These are phyloP conservation scores for Catotricha subobsoleta DNA, from an alignment of 2,888 invertebrate species.

Conservation along the genomic window DNA sequence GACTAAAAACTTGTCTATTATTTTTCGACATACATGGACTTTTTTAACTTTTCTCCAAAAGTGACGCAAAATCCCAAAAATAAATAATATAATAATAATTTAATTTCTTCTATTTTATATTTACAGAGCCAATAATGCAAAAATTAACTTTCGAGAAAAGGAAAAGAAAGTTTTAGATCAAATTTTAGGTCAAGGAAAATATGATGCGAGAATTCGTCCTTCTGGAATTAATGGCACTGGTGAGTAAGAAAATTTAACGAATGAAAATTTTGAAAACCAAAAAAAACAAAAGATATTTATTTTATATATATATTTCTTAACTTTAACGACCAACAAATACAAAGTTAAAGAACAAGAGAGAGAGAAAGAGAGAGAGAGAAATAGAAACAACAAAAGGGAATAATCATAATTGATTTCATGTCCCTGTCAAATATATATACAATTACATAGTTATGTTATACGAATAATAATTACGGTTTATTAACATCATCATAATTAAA, in stretches of 20 bases:
- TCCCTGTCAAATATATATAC: too few species aligned
- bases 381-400: not conserved
- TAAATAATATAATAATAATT: too few species aligned
- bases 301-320: not conserved
- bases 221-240: conserved; percentile 90
- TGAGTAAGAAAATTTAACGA: conserved; percentile 37
- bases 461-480: too few species aligned
- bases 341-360: not conserved
- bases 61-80: too few species aligned
- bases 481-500: too few species aligned
- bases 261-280: not conserved
- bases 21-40: too few species aligned
- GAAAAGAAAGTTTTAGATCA: conserved; percentile 88
- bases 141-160: conserved; percentile 82
- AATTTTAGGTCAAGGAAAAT: conserved; percentile 76
- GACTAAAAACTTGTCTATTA: too few species aligned
- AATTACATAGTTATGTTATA: too few species aligned
- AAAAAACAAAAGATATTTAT: not conserved
- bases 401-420: not conserved
- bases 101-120: conserved; percentile 11
- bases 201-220: conserved; percentile 84
- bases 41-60: too few species aligned
- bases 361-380: not conserved
- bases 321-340: not conserved
- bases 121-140: conserved; percentile 56